A percentile compares a stretch with the other conserved stretches of the same genome.
Conservation (phyloP, 2,797 vertebrate genomes). For the Smutsia gigantea region DNA sequence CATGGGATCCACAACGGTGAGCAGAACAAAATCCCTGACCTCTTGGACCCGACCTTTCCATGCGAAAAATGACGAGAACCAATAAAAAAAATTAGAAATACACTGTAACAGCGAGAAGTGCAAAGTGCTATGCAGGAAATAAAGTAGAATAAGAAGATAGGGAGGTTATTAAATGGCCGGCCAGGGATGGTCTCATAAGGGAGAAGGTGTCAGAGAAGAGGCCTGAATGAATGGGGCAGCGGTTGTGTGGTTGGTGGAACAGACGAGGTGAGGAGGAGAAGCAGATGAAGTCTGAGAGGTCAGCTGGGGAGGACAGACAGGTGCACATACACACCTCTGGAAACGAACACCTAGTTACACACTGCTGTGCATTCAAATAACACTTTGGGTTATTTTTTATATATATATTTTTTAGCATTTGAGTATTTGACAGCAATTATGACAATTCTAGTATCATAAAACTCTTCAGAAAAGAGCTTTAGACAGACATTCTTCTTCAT, state of each 20-base stretch:
- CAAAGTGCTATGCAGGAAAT: not conserved
- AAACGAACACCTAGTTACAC: accelerated
- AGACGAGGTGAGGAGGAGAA: accelerated
- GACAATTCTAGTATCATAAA: not conserved
- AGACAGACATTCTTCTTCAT: not conserved
- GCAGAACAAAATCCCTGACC: not conserved
- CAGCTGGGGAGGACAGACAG: accelerated
- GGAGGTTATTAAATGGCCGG: not conserved
- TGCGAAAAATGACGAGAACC: not conserved
- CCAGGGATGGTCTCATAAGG: not conserved
- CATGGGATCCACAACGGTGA: not conserved
- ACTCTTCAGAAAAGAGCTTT: not conserved
- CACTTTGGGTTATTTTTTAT: not conserved
- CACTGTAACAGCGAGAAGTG: not conserved
- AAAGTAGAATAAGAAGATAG: not conserved
- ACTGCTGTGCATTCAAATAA: accelerated
- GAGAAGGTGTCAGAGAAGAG: not conserved
- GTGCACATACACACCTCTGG: accelerated
- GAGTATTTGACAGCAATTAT: not conserved
- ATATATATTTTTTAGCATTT: not conserved
- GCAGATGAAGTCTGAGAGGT: not conserved
- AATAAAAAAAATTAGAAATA: not conserved
- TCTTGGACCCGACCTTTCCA: not conserved
- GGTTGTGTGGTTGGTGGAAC: accelerated
- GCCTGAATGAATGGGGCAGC: no score